Evolutionary conservation across 2,113 vertebrate species (phyloP).

Genomic region (Pica pica): DNA sequence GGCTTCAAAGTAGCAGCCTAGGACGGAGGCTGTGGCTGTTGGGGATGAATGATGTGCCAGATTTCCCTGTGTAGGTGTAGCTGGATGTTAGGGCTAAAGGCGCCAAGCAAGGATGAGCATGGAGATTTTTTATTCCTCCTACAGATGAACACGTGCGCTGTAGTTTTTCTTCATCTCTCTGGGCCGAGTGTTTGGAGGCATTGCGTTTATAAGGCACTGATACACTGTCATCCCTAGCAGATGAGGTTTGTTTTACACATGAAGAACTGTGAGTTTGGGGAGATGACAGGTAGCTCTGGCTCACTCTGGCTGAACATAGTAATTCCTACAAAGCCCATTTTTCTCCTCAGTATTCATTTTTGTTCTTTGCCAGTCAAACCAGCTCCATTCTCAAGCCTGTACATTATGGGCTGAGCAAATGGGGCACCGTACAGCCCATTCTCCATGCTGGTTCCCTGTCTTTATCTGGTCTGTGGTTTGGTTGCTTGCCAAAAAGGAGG

Average conservation of each 20-base stretch:
- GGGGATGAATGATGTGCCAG: background rate
- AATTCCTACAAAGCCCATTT: background rate
- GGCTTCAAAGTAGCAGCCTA: background rate
- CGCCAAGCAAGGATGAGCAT: background rate
- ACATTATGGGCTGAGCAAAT: background rate
- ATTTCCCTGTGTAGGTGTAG: background rate
- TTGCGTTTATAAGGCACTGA: background rate
- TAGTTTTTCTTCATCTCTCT: slow-evolving; percentile 5
- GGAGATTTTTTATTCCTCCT: background rate
- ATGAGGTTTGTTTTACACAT: background rate
- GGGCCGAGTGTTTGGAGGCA: background rate
- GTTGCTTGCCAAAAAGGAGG: background rate
- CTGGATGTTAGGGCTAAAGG: background rate
- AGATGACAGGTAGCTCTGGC: background rate
- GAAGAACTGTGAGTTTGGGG: background rate
- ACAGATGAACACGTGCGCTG: background rate
- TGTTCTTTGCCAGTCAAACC: background rate
- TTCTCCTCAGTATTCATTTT: background rate
- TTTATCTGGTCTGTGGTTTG: background rate
- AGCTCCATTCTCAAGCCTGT: background rate
- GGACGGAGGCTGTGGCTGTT: background rate
- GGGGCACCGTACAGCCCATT: background rate
- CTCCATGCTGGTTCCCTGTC: background rate
- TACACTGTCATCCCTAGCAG: background rate
- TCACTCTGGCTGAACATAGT: background rate